Conservation (phyloP, 2,888 invertebrate genomes). For the Archips crataeganus region DNA sequence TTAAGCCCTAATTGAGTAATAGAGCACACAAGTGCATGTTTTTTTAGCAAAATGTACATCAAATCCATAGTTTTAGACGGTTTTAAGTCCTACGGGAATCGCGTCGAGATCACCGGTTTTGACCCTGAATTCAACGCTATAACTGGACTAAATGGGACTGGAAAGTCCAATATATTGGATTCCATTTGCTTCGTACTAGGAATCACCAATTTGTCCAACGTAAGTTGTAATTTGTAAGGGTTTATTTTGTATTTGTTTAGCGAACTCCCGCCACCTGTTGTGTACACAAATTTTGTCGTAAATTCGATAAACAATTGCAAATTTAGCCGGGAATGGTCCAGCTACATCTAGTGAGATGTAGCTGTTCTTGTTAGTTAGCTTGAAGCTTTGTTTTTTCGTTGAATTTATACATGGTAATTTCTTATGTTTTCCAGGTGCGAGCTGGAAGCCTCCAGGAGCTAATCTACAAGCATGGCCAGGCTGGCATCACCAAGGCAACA, state of each 20-base stretch:
- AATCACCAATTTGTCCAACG: constrained; percentile 96
- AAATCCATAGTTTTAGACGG: constrained; percentile 97
- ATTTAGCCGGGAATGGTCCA: not conserved
- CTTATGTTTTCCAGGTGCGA: constrained; percentile 89
- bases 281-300: not conserved
- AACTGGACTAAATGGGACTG: constrained; percentile 98
- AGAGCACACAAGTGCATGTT: constrained; percentile 36
- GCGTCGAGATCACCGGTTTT: constrained; percentile 96
- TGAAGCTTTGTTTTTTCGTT: not conserved
- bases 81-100: constrained; percentile 98
- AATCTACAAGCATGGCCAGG: constrained; percentile 99
- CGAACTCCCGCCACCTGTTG: constrained; percentile 17
- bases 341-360: not conserved
- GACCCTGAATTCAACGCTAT: constrained; percentile 99
- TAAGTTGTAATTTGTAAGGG: constrained; percentile 76
- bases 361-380: not conserved
- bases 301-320: not conserved
- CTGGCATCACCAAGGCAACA: constrained; percentile 97
- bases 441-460: constrained; percentile 96
- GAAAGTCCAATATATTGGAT: constrained; percentile 99
- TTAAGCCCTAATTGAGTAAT: not conserved
- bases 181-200: constrained; percentile 99
- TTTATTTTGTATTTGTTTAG: not conserved
- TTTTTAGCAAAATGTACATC: constrained; percentile 90
- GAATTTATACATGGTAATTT: not conserved